Base-by-base conservation (phyloP, 2,797 vertebrate genomes). In the Gallirallus australis region DNA sequence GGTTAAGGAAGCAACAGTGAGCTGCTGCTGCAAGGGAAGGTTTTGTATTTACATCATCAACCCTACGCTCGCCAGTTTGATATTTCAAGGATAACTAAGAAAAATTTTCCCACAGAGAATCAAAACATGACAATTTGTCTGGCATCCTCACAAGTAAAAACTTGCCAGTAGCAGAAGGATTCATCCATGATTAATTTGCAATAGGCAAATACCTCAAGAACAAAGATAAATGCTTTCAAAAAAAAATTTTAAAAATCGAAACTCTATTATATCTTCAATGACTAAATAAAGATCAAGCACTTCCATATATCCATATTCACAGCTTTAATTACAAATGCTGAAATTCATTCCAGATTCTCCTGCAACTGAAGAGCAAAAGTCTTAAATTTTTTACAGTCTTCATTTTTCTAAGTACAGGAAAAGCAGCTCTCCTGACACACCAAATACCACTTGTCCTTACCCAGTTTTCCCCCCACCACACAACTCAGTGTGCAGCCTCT, bases 81-180 rank as follows among this genome's bases (percentile, higher is more conserved):
- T 92, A 82, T 86, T 92, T 89, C 64, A 90, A 94, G 64, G 70
- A 70, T 50, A 96, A 82, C 45, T 27, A 86, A 42, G 82, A 91
- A 88, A 91, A 88, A 70, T 84, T 90, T 94, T 94, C 96, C 81
- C 88, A 93, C 56, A 92, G 71, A 85, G 81, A 95, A 94, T 90
- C 64, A 93, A 93, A 95, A 95, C 75, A 92, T 2, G 14, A 80
- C 78, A 80, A 90, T 90, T 90, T 93, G 77, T 72, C 91, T 95
- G 95, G 91, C 86, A 86, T 93, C 53, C 42, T 72, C 80, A 78
- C 93, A 90, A 94, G 80, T 66, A 84, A 91, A 90, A 94, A 90
- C 95, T 91, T 93, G 93, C 93, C 56, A 88, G 64, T 30, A 82
- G 93, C 86, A 68, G 52, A 66, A 91, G 69, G 75, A 92, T 87